Base-by-base conservation (phyloP, 2,888 invertebrate species). In the Hirtodrosophila duncani region DNA sequence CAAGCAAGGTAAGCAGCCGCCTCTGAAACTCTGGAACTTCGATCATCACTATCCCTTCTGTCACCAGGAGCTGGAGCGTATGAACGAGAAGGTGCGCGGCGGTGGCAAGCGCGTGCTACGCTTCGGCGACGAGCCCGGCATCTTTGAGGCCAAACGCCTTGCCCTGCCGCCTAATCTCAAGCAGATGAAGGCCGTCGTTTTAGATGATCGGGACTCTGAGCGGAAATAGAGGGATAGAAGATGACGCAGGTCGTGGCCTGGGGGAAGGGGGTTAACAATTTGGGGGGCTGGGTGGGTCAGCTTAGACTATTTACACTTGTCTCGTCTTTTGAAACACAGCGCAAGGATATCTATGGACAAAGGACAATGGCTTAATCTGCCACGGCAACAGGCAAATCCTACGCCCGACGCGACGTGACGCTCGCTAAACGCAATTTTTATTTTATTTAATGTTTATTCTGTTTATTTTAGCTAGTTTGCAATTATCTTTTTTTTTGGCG, bases 61-160 rank as follows among this genome's bases (percentile, higher is more conserved):
- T 56, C n/a, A 36, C 2, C 36, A 86, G 86, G 79, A 81, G 41
- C 58, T 86, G 34, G 75, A 85, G 38, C 67, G 64, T 23, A 83
- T 85, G 65, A 85, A 85, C 57, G 79, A 85, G 57, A 78, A 80
- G 41, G 83, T 84, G 26, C 79, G 58, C 20, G 78, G 82, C 11
- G 57, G 62, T 9, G 83, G 86, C 6, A 86, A 85, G 56, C 77
- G 85, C 10, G 68, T 78, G 61, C 48, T 85, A 13, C 71, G 82
- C 24, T 86, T 86, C 34, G 70, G 62, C 8, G 83, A 82, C 18
- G 83, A 84, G 17, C 17, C 66, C 20, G 49, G 50, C 8, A 34
- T 20, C 7, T 3, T 10, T 17, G 69, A 71, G 1, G 3, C 29
- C 14, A 72, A 67, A 51, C 58, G 55, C 6, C 3, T 9, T 8